Percentiles rank a stretch among this genome's conserved stretches.
These are phyloP conservation scores for Conopomorpha cramerella DNA, from an alignment of 1,140 invertebrate species.

Conservation along the genomic window DNA sequence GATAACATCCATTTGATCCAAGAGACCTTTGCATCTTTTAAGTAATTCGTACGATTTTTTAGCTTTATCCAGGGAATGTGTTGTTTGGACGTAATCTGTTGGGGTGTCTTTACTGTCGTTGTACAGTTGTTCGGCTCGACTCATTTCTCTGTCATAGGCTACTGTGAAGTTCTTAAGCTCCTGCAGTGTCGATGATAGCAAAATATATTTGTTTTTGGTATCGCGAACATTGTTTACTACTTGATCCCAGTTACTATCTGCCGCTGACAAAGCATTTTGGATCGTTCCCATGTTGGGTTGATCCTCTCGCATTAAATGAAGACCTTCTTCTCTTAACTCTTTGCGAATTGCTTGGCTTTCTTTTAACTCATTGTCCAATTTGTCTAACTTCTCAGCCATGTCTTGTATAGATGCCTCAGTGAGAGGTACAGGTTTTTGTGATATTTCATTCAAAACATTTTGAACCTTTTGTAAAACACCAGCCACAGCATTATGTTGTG, in stretches of 20 bases:
- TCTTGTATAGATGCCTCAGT: slow-evolving; percentile 65
- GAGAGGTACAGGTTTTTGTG: slow-evolving; percentile 63
- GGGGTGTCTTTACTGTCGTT: slow-evolving; percentile 65
- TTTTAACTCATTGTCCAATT: slow-evolving; percentile 41
- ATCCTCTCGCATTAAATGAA: slow-evolving; percentile 79
- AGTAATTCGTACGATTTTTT: slow-evolving; percentile 75
- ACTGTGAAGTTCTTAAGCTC: slow-evolving; percentile 75
- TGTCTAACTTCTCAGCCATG: slow-evolving; percentile 59
- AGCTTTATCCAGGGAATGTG: slow-evolving; percentile 70
- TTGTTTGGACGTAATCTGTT: slow-evolving; percentile 67
- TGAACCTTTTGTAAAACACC: slow-evolving; percentile 67
- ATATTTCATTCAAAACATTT: slow-evolving; percentile 54
- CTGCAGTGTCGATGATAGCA: slow-evolving; percentile 74
- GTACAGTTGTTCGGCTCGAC: slow-evolving; percentile 66
- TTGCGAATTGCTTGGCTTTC: slow-evolving; percentile 51
- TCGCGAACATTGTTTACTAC: slow-evolving; percentile 74
- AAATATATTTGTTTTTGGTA: slow-evolving; percentile 74
- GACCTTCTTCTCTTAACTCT: slow-evolving; percentile 67
- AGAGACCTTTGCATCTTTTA: slow-evolving; percentile 72
- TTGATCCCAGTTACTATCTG: slow-evolving; percentile 81
- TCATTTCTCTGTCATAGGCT: slow-evolving; percentile 70
- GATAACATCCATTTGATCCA: slow-evolving; percentile 78
- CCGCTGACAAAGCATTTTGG: slow-evolving; percentile 74
- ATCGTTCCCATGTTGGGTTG: slow-evolving; percentile 76
- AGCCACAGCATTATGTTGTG: slow-evolving; percentile 67